A percentile compares a stretch with the other conserved stretches of the same genome.
Conservation (phyloP, 2,888 invertebrate species). For the Teinopalpus imperialis region DNA sequence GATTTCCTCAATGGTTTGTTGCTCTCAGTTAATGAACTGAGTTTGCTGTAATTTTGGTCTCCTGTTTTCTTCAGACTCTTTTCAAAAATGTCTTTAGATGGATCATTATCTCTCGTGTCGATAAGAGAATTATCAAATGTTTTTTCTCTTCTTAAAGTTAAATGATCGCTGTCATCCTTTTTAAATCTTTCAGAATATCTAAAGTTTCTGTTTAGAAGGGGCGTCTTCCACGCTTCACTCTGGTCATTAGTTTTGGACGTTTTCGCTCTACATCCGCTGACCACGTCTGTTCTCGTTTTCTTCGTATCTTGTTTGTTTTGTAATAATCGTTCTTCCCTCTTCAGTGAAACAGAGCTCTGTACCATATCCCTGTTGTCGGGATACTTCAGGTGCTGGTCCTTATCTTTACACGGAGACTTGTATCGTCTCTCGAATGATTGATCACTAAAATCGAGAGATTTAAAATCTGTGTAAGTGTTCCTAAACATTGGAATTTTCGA, state of each 20-base stretch:
- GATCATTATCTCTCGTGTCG: conserved; percentile 56
- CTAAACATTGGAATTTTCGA: conserved; percentile 53
- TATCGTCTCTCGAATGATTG: conserved; percentile 69
- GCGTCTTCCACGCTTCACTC: conserved; percentile 73
- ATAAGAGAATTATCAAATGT: conserved; percentile 73
- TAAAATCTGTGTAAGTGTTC: conserved; percentile 60
- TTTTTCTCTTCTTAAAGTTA: conserved; percentile 71
- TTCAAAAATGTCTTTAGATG: conserved; percentile 58
- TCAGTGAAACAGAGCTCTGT: conserved; percentile 62
- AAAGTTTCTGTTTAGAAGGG: conserved; percentile 69
- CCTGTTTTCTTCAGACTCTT: conserved; percentile 58
- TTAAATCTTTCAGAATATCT: conserved; percentile 76
- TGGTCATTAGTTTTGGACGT: conserved; percentile 68
- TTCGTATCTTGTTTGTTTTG: conserved; percentile 76
- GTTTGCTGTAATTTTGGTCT: conserved; percentile 56
- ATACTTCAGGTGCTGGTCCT: conserved; percentile 67
- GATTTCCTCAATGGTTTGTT: conserved; percentile 75
- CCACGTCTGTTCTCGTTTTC: conserved; percentile 72
- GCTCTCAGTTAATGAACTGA: conserved; percentile 55
- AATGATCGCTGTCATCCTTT: conserved; percentile 61
- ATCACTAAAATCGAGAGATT: conserved; percentile 61
- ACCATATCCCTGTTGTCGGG: conserved; percentile 69
- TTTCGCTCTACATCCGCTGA: conserved; percentile 73
- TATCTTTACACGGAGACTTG: conserved; percentile 69
- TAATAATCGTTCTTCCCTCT: conserved; percentile 73